phyloP scores from a whole-genome alignment of 2,888 invertebrate species.

The Hypercompe scribonia region DNA sequence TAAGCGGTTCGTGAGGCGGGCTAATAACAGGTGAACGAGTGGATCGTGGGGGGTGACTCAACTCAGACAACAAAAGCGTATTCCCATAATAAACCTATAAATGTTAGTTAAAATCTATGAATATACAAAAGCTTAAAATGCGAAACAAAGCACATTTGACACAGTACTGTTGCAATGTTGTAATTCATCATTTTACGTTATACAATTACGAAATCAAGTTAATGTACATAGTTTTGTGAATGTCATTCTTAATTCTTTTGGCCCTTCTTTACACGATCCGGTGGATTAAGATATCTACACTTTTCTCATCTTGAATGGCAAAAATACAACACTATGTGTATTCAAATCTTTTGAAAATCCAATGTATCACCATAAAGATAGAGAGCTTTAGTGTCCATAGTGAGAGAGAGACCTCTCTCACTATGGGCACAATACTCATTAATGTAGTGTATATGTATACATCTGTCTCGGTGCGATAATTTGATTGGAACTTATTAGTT shows the following conservation, averaged over 20 bases:
- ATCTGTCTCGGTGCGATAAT: too few species aligned
- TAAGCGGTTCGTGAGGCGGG: background rate
- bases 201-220: too few species aligned
- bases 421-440: background rate
- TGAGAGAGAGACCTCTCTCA: background rate
- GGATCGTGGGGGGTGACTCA: background rate
- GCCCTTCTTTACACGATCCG: background rate
- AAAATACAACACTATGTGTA: background rate
- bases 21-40: constrained; percentile 3
- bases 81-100: background rate
- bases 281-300: background rate
- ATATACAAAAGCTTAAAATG: background rate
- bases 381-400: too few species aligned
- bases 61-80: background rate
- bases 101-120: background rate
- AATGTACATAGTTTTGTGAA: too few species aligned
- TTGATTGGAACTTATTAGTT: too few species aligned
- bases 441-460: background rate
- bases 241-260: too few species aligned
- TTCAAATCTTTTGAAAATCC: background rate
- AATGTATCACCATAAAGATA: background rate
- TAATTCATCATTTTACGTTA: too few species aligned
- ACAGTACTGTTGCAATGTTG: background rate
- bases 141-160: background rate
- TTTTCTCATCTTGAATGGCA: background rate